These are phyloP conservation scores for Cyclura pinguis DNA, from an alignment of 2,797 vertebrate genomes.

Conservation along the genomic window DNA sequence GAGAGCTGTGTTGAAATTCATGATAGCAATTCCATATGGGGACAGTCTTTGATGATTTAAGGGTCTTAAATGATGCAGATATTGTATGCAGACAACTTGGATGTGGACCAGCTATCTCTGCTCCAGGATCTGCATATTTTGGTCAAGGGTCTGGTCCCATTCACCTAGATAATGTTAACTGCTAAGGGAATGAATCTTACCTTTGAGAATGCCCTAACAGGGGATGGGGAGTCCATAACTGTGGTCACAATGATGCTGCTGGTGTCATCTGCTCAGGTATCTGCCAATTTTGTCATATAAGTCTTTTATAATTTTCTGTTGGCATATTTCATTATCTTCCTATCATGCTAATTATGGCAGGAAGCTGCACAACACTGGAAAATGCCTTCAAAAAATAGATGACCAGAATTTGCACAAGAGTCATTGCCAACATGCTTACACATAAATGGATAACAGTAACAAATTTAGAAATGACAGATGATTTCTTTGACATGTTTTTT, in stretches of 20 bases:
- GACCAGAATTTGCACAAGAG: no score
- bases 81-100: slow-evolving; percentile 60
- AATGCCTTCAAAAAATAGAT: no score
- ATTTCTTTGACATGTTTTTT: no score
- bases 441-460: no score
- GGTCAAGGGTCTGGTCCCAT: slow-evolving; percentile 50
- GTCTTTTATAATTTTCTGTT: neutral
- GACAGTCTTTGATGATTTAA: slow-evolving; percentile 49
- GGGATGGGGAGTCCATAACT: slow-evolving; percentile 34
- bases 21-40: slow-evolving; percentile 27
- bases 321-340: no score
- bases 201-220: slow-evolving; percentile 11
- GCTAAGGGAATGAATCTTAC: slow-evolving; percentile 34
- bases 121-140: slow-evolving; percentile 19
- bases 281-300: neutral
- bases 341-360: no score
- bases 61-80: slow-evolving; percentile 38
- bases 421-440: no score
- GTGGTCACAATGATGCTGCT: neutral
- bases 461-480: no score
- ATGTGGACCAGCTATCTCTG: slow-evolving; percentile 28
- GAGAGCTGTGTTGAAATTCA: slow-evolving; percentile 21
- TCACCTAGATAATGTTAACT: slow-evolving; percentile 35
- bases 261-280: slow-evolving; percentile 53
- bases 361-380: no score